Percentiles rank a stretch among this genome's conserved stretches.
Evolutionary conservation across 2,888 invertebrate species (phyloP).

Genomic region (Meandrusa payeni): DNA sequence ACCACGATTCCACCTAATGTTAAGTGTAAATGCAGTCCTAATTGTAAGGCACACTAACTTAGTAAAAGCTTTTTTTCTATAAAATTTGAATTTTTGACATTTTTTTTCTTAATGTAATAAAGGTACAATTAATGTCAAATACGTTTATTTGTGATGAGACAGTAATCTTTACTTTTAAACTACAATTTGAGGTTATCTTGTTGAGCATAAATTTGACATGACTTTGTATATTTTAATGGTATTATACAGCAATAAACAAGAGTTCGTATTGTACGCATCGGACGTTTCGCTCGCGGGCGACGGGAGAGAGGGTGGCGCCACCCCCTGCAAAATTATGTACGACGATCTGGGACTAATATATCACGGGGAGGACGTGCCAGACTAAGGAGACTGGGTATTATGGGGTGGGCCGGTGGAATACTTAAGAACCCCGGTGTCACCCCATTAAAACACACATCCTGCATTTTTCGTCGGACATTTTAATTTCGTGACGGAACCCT

Average conservation of each 20-base stretch:
- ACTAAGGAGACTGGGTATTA: conserved; percentile 80
- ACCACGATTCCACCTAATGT: no score
- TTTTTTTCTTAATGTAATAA: no score
- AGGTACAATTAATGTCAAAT: no score
- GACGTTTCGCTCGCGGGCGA: conserved; percentile 55
- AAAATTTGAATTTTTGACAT: no score
- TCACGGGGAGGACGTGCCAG: conserved; percentile 80
- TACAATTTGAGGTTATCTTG: neutral
- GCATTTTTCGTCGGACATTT: conserved; percentile 76
- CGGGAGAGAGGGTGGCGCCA: conserved; percentile 56
- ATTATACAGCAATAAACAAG: conserved; percentile 76
- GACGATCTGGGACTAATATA: conserved; percentile 81
- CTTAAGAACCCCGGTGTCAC: conserved; percentile 79
- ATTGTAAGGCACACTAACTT: no score
- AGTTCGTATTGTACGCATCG: conserved; percentile 73
- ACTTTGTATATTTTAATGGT: conserved; percentile 31
- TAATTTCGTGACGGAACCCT: conserved; percentile 60
- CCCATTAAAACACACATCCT: conserved; percentile 79
- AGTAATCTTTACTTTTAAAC: no score
- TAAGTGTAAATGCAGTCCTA: no score
- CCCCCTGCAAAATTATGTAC: conserved; percentile 80
- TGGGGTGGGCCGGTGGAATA: conserved; percentile 77
- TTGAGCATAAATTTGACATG: neutral
- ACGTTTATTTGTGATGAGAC: no score
- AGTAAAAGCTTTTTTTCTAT: no score